Percentiles rank a stretch among this genome's conserved stretches.
These are phyloP conservation scores for Agrochola lychnidis DNA, from an alignment of 2,888 invertebrate genomes.

Conservation along the genomic window DNA sequence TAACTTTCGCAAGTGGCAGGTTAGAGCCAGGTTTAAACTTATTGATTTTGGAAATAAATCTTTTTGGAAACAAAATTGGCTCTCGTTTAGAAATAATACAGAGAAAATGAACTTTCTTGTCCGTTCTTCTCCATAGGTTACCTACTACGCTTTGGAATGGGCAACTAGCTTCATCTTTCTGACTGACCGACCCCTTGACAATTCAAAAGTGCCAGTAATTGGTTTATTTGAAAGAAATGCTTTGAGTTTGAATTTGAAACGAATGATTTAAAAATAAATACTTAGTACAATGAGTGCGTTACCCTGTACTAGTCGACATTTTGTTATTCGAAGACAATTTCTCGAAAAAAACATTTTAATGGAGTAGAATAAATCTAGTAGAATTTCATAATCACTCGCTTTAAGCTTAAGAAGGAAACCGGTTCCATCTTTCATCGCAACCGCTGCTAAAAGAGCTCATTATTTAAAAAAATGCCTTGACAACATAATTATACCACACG, in stretches of 20 bases:
- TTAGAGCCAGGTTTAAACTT: neutral
- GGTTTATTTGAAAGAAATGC: neutral
- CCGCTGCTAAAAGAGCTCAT: constrained; percentile 48
- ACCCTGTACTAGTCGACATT: constrained; percentile 32
- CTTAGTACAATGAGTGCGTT: neutral
- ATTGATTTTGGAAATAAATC: neutral
- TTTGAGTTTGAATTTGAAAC: neutral
- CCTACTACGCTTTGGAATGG: neutral
- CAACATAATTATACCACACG: constrained; percentile 63
- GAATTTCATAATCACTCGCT: constrained; percentile 53
- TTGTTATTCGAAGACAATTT: constrained; percentile 40
- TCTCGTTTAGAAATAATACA: neutral
- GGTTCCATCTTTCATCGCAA: constrained; percentile 50
- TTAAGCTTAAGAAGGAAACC: constrained; percentile 33
- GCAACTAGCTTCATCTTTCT: neutral
- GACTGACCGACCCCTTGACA: neutral
- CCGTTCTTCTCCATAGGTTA: neutral
- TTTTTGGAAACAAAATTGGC: neutral
- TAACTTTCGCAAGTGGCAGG: neutral
- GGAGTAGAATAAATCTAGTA: constrained; percentile 42
- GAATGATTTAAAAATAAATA: neutral
- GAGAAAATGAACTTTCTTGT: neutral
- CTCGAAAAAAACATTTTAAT: constrained; percentile 34
- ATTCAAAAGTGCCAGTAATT: neutral
- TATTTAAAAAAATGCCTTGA: constrained; percentile 60